Evolutionary conservation across 1,140 invertebrate genomes (phyloP).

Genomic region (Spodoptera litura): DNA sequence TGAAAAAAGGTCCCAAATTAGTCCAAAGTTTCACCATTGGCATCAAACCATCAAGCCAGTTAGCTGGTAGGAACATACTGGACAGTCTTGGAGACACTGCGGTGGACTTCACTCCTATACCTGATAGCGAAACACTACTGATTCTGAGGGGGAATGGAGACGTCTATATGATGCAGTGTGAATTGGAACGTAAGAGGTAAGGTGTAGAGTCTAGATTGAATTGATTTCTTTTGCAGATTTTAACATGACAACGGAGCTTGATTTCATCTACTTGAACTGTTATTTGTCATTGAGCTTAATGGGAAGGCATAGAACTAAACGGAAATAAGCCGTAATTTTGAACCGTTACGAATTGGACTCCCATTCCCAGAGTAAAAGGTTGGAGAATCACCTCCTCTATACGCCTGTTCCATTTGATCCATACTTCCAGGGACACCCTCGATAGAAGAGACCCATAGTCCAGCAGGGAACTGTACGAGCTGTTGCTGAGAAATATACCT

Average conservation of each 20-base stretch:
- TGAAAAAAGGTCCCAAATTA: conserved; percentile 75
- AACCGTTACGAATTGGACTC: too few species aligned
- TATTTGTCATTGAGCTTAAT: too few species aligned
- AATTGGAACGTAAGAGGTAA: conserved; percentile 86
- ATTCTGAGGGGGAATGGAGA: conserved; percentile 94
- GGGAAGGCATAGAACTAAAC: too few species aligned
- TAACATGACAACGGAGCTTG: neutral
- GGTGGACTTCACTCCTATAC: conserved; percentile 94
- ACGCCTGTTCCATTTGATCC: too few species aligned
- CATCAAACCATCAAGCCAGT: conserved; percentile 81
- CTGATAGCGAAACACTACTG: conserved; percentile 90
- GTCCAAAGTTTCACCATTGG: conserved; percentile 87
- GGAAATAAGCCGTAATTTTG: too few species aligned
- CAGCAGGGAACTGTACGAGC: too few species aligned
- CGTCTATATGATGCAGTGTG: conserved; percentile 88
- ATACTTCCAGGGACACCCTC: too few species aligned
- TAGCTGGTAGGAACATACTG: conserved; percentile 86
- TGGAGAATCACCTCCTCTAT: too few species aligned
- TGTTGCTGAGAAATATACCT: too few species aligned
- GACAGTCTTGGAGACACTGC: conserved; percentile 92
- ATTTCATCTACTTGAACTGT: too few species aligned
- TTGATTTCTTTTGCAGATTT: neutral
- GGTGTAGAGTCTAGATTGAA: neutral
- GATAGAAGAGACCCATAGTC: too few species aligned
- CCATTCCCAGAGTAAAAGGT: too few species aligned